A percentile compares a stretch with the other conserved stretches of the same genome.
Conservation (phyloP, 1,140 invertebrate genomes). For the Drosophila nebulosa region DNA sequence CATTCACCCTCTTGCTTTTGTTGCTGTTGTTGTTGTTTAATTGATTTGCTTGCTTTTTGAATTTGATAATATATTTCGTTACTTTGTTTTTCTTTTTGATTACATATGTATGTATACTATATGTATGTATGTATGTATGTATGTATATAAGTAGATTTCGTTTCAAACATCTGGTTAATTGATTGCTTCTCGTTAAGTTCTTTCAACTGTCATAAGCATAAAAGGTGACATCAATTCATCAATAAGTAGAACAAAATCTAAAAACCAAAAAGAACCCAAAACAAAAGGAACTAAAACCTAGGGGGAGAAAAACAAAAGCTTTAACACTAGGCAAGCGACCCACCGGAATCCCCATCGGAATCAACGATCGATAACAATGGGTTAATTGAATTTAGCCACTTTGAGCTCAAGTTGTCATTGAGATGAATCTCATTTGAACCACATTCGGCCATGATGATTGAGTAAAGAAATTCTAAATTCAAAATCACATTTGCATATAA, state of each 20-base stretch:
- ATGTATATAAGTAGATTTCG: slow-evolving; percentile 35
- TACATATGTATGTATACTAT: slow-evolving; percentile 41
- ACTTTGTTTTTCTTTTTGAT: slow-evolving; percentile 37
- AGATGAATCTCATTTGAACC: no score
- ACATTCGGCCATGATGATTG: no score
- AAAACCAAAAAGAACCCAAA: not conserved
- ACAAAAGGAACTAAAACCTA: not conserved
- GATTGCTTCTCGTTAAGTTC: slow-evolving; percentile 62
- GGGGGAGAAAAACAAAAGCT: not conserved
- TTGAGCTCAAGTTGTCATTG: no score
- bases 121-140: slow-evolving; percentile 39
- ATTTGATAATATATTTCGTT: slow-evolving; percentile 36
- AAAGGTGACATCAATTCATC: not conserved
- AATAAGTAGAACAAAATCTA: no score
- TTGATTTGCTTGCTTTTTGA: slow-evolving; percentile 56
- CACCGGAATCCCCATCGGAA: not conserved
- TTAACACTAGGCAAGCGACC: not conserved
- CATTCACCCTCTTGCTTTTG: slow-evolving; percentile 14
- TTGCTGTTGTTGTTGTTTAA: slow-evolving; percentile 23
- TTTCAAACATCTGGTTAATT: slow-evolving; percentile 47
- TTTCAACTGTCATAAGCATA: not conserved
- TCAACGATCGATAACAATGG: no score
- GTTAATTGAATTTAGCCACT: no score
- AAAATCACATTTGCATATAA: no score
- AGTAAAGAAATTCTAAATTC: no score